phyloP scores from a whole-genome alignment of 2,113 vertebrate species.

The Cercocebus atys region DNA sequence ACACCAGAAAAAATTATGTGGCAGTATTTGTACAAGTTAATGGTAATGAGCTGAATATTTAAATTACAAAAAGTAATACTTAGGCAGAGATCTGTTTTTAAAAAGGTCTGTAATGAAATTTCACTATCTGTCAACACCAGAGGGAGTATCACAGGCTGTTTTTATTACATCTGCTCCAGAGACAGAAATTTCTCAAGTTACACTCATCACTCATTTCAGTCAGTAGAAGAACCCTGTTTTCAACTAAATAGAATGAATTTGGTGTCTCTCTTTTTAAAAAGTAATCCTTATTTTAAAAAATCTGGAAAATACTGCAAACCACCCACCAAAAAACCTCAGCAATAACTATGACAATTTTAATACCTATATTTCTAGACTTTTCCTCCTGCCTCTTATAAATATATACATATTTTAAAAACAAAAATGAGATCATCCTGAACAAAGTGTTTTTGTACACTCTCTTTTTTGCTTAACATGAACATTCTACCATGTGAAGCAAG shows the following conservation, averaged over 20 bases:
- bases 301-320: neutral
- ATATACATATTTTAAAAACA: neutral
- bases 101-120: neutral
- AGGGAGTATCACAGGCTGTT: neutral
- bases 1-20: neutral
- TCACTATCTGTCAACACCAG: neutral
- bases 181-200: conserved; percentile 49
- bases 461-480: conserved; percentile 18
- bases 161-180: conserved; percentile 8
- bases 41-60: neutral
- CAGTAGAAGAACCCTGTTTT: neutral
- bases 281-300: neutral
- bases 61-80: neutral
- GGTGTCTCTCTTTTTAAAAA: neutral
- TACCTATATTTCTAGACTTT: neutral
- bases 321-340: neutral
- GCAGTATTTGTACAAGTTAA: neutral
- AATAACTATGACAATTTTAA: neutral
- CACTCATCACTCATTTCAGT: conserved; percentile 5
- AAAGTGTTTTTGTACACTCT: conserved; percentile 1
- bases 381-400: neutral
- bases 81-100: conserved; percentile 16
- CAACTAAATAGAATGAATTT: conserved; percentile 27
- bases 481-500: conserved; percentile 34
- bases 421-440: neutral